phyloP scores from a whole-genome alignment of 2,113 vertebrate genomes.

The Cygnus buccinator region DNA sequence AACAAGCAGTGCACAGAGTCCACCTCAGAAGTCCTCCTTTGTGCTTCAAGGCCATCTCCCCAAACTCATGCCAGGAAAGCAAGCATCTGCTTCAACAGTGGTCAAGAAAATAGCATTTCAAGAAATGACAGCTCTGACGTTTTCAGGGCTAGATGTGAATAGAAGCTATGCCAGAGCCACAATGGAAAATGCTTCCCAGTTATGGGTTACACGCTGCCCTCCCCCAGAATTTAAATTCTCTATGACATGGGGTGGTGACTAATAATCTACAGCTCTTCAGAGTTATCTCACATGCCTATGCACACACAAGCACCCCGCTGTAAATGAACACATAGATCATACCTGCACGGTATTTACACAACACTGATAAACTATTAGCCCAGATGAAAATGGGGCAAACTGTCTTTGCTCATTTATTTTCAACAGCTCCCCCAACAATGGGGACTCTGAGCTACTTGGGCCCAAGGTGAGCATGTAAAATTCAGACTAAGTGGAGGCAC shows the following conservation, averaged over 20 bases:
- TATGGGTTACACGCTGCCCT: background rate
- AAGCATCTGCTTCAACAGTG: background rate
- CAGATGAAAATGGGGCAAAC: background rate
- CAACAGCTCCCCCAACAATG: background rate
- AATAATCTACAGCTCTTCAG: background rate
- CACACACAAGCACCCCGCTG: background rate
- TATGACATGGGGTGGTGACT: fast-evolving
- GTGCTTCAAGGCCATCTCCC: background rate
- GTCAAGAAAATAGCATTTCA: background rate
- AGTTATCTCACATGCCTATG: background rate
- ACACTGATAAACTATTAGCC: background rate
- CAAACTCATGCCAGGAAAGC: background rate
- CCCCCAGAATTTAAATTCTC: background rate
- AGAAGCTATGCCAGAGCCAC: background rate
- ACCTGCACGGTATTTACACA: background rate
- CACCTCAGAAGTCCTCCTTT: background rate
- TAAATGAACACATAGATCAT: background rate
- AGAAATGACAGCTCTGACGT: background rate
- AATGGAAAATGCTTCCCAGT: background rate
- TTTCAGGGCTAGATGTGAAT: background rate
- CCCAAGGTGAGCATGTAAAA: background rate
- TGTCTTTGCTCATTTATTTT: background rate
- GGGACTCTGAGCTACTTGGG: background rate
- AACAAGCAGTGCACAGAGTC: background rate
- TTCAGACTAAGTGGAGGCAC: background rate